Evolutionary conservation across 2,797 vertebrate genomes (phyloP).

Genomic region (Sebastiscus tertius): DNA sequence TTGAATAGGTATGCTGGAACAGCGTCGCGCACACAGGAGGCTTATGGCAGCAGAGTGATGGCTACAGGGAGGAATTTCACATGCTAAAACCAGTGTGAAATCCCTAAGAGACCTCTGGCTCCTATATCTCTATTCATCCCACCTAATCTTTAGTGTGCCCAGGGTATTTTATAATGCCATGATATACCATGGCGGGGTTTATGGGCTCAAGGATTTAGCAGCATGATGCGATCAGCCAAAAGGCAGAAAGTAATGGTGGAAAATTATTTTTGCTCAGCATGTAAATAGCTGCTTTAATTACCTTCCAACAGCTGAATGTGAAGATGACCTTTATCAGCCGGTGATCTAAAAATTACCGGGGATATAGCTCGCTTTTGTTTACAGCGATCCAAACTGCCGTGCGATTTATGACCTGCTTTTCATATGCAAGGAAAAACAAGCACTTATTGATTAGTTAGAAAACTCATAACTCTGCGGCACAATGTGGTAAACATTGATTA

Average conservation of each 20-base stretch:
- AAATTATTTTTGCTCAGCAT: constrained; percentile 59
- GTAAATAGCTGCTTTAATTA: constrained; percentile 74
- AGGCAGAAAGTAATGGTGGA: constrained; percentile 48
- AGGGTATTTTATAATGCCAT: constrained; percentile 74
- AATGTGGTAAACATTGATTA: constrained; percentile 25
- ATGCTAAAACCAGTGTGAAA: constrained; percentile 69
- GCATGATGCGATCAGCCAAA: constrained; percentile 63
- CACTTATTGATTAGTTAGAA: constrained; percentile 46
- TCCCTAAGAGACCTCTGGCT: constrained; percentile 58
- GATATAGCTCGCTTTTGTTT: constrained; percentile 33
- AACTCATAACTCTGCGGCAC: constrained; percentile 25
- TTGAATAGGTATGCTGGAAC: constrained; percentile 38
- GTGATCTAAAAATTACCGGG: constrained; percentile 56
- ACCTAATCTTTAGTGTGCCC: constrained; percentile 70
- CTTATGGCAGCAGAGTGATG: constrained; percentile 5
- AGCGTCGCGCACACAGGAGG: constrained; percentile 20
- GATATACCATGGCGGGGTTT: constrained; percentile 69
- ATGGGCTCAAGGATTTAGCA: constrained; percentile 66
- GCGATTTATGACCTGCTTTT: constrained; percentile 31
- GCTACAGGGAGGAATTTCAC: constrained; percentile 50
- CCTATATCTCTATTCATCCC: constrained; percentile 71
- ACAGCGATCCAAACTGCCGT: constrained; percentile 8
- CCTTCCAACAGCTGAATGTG: constrained; percentile 47
- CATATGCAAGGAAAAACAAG: constrained; percentile 15
- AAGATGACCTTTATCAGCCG: constrained; percentile 63